Conservation (phyloP, 23 tunicate genomes). For the Oikopleura albicans region DNA sequence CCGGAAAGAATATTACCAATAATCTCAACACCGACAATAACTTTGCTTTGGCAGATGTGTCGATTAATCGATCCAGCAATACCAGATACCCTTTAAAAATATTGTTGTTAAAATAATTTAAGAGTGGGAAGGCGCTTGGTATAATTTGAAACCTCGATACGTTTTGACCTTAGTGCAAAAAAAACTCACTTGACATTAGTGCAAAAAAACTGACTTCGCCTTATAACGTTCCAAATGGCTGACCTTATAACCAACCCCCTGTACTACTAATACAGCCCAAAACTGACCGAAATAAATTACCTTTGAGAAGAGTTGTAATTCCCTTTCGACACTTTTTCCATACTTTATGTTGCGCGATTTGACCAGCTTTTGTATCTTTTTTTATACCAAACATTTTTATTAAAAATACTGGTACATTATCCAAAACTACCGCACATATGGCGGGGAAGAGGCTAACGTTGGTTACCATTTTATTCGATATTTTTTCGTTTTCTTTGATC, state of each 20-base stretch:
- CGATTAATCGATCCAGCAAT: not conserved
- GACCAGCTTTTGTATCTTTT: not conserved
- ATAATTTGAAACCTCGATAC: too few species aligned
- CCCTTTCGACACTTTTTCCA: constrained; percentile 5
- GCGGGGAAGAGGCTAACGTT: not conserved
- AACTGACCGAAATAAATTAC: not conserved
- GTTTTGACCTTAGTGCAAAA: too few species aligned
- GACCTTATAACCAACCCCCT: too few species aligned
- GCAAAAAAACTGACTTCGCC: too few species aligned
- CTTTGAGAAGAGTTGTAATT: not conserved
- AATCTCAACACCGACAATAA: not conserved
- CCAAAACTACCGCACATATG: not conserved
- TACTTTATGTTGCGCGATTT: not conserved
- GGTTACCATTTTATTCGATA: not conserved
- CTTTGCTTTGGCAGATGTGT: not conserved
- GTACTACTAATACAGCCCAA: too few species aligned
- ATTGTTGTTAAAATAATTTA: too few species aligned
- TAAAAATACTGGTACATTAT: not conserved
- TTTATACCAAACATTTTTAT: not conserved
- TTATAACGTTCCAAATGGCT: too few species aligned
- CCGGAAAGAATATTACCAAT: not conserved
- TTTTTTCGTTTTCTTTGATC: not conserved
- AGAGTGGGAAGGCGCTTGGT: too few species aligned
- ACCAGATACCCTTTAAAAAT: not conserved
- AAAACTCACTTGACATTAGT: too few species aligned